A percentile compares a stretch with the other conserved stretches of the same genome.
Evolutionary conservation across 53 echinoderm and acorn worm species (phyloP).

Genomic region (Astropecten irregularis): DNA sequence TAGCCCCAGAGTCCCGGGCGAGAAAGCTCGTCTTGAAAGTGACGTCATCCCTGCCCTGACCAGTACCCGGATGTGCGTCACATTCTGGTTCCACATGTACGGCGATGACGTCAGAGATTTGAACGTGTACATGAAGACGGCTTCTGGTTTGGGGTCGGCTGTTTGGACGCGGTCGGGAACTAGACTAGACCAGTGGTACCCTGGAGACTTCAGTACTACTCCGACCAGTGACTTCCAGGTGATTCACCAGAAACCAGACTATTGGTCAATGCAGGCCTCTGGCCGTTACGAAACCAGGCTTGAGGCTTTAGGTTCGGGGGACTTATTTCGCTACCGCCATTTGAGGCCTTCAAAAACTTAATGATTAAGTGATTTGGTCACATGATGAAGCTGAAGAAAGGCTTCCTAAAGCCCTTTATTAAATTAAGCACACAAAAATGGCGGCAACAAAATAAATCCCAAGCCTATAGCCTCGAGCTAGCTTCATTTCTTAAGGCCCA

Average conservation of each 20-base stretch:
- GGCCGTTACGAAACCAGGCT: too few species aligned
- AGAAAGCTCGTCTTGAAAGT: constrained; percentile 41
- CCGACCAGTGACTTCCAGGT: constrained; percentile 51
- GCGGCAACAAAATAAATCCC: too few species aligned
- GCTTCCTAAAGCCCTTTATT: too few species aligned
- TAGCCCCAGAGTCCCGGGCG: constrained; percentile 31
- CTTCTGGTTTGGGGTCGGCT: constrained; percentile 2
- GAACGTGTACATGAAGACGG: constrained; percentile 45
- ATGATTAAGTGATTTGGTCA: too few species aligned
- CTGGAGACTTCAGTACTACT: constrained; percentile 14
- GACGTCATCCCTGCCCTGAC: not conserved
- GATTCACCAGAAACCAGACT: not conserved
- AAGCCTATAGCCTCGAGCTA: too few species aligned
- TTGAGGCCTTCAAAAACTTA: too few species aligned
- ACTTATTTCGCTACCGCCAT: too few species aligned
- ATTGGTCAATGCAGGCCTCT: too few species aligned
- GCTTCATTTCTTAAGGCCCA: too few species aligned
- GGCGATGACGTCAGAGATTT: constrained; percentile 45
- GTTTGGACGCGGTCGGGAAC: constrained; percentile 44
- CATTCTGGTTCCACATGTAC: constrained; percentile 75
- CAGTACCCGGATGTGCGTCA: constrained; percentile 29
- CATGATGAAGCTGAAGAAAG: too few species aligned
- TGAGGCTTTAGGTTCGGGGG: too few species aligned
- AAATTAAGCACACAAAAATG: too few species aligned
- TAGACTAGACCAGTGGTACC: constrained; percentile 39